Conservation (phyloP, 1,140 invertebrate species). For the Hyles vespertilio region DNA sequence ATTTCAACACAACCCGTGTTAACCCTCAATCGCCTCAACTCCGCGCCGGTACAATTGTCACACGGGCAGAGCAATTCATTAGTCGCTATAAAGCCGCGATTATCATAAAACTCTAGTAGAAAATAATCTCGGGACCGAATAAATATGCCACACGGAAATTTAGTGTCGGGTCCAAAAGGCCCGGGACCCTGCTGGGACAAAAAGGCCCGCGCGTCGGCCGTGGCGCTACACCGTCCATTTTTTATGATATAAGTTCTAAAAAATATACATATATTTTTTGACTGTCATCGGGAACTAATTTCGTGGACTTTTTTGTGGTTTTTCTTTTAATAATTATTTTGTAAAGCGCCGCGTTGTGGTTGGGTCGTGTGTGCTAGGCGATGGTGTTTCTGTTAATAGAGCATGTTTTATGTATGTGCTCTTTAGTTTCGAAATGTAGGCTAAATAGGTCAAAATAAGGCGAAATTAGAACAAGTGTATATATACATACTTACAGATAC, state of each 20-base stretch:
- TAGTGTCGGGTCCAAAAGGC: slow-evolving; percentile 46
- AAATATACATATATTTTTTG: slow-evolving; percentile 60
- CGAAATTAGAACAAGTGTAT: too few species aligned
- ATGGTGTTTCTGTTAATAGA: not conserved
- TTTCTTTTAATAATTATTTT: slow-evolving; percentile 59
- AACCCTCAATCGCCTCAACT: too few species aligned
- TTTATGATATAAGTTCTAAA: slow-evolving; percentile 35
- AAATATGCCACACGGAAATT: slow-evolving; percentile 68
- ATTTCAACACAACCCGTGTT: too few species aligned
- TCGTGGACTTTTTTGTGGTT: slow-evolving; percentile 59
- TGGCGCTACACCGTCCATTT: slow-evolving; percentile 54
- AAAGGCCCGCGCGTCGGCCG: slow-evolving; percentile 52
- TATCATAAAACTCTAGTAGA: slow-evolving; percentile 72
- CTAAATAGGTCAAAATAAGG: too few species aligned
- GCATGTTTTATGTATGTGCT: too few species aligned
- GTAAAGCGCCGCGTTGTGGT: slow-evolving; percentile 34
- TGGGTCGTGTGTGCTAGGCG: not conserved
- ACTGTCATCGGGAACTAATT: slow-evolving; percentile 74
- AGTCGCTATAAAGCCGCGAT: slow-evolving; percentile 55
- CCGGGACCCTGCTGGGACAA: slow-evolving; percentile 46
- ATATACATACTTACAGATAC: too few species aligned
- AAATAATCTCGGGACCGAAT: slow-evolving; percentile 65
- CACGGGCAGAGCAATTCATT: slow-evolving; percentile 60
- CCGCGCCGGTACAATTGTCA: slow-evolving; percentile 33
- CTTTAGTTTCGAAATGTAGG: too few species aligned